A percentile compares a stretch with the other conserved stretches of the same genome.
Conservation (phyloP, 2,113 vertebrate species). For the Hypanus sabinus region DNA sequence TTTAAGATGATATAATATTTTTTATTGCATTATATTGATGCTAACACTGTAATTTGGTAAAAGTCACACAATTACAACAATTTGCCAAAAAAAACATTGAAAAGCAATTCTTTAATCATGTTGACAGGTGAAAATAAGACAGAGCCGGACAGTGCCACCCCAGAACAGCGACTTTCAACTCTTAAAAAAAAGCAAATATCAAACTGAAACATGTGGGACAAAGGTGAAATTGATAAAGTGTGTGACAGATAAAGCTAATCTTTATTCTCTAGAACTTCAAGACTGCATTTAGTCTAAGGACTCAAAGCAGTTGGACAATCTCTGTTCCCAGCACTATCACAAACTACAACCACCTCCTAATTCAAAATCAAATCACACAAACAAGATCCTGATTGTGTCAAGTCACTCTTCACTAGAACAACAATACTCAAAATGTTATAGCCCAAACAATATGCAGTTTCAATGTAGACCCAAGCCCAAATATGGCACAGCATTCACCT, state of each 20-base stretch:
- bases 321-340: background rate
- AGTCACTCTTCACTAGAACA: background rate
- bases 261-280: background rate
- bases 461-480: background rate
- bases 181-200: background rate
- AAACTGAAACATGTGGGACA: background rate
- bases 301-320: background rate
- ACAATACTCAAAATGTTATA: background rate
- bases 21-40: background rate
- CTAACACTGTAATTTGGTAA: background rate
- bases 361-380: background rate
- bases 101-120: background rate
- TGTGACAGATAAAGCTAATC: too few relatives aligned
- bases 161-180: background rate
- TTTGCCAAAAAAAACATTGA: background rate
- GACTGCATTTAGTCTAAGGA: background rate
- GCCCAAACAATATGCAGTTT: background rate
- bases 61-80: background rate
- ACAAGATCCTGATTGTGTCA: background rate
- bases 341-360: background rate
- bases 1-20: background rate
- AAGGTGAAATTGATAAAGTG: background rate
- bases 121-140: too few relatives aligned
- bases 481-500: background rate
- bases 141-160: background rate